Evolutionary conservation across 1,140 invertebrate genomes (phyloP), one percentile per base, ranked within the genome.

Genomic region (Meteorus sp.): DNA sequence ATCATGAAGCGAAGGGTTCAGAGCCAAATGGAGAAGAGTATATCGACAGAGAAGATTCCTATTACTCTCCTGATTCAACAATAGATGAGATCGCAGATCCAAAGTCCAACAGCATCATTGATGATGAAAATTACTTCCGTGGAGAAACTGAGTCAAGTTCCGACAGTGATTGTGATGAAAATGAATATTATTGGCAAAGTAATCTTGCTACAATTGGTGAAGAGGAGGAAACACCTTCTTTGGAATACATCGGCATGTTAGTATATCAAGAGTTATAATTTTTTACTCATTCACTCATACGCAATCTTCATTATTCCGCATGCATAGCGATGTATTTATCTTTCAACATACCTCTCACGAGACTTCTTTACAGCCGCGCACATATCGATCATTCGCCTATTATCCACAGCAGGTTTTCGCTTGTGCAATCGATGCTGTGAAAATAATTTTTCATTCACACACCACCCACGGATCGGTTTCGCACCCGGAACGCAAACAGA

Each of bases 201-300:
- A 77, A 75, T 61, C 51, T 77, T 13, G 74, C 75, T 1, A 77
- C 75, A 2, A 77, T 77, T 11, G 75, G 75, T 6, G 75, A 77
- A 47, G 75, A 77, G 33, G 75, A 77, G 57, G 75, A 77, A 54
- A 75, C 59, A 3, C 70, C 73, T 50, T 77, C 74, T 5, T 65
- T 76, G 56, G 75, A 77, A 61, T 76, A 75, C 43, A 59, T 62
- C 3, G 59, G 58, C 37, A 57, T 64, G 73, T 74, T 63, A 65
- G 72, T 73, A 20, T 20, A 9, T n/a, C 19, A 13, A n/a, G 13
- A 8, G 19, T 11, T 8, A 5, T 11, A 6, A 27, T 39, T 35
- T 17, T 48, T 31, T 35, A 23, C n/a, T n/a, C n/a, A n/a, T n/a
- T n/a, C n/a, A n/a, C n/a, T n/a, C n/a, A n/a, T n/a, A n/a, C n/a